Evolutionary conservation across 1,140 invertebrate genomes (phyloP).

Genomic region (Heterodera schachtii): DNA sequence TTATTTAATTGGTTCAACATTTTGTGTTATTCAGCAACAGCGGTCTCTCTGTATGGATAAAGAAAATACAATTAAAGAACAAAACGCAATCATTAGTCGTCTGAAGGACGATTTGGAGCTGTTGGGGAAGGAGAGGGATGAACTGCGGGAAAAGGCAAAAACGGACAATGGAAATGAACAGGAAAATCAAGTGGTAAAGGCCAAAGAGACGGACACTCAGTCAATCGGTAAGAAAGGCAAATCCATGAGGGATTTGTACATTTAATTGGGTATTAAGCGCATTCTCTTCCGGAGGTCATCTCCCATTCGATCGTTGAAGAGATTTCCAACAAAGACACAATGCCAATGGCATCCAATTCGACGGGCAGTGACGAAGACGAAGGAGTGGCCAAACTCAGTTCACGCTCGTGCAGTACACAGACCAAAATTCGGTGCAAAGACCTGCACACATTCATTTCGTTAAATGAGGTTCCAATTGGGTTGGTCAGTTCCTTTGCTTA

Average conservation of each 20-base stretch:
- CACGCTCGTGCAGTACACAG: neutral
- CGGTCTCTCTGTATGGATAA: too few relatives aligned
- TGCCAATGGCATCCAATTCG: neutral
- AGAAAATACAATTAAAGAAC: constrained; percentile 16
- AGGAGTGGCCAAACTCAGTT: constrained; percentile 7
- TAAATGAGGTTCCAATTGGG: constrained; percentile 8
- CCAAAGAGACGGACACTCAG: too few relatives aligned
- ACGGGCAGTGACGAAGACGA: constrained; percentile 1
- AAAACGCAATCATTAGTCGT: neutral
- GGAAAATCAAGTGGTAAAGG: constrained; percentile 1
- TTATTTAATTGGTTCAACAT: too few relatives aligned
- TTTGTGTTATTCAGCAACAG: too few relatives aligned
- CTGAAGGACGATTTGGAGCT: constrained; percentile 8
- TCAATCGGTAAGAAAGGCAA: too few relatives aligned
- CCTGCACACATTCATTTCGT: constrained; percentile 9
- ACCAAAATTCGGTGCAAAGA: constrained; percentile 18
- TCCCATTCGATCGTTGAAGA: neutral
- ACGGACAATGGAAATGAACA: neutral
- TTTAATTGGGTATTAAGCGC: too few relatives aligned
- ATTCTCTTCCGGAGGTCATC: neutral
- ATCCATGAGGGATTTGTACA: too few relatives aligned
- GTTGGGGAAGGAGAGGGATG: neutral
- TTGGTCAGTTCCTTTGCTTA: neutral
- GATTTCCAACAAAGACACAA: neutral
- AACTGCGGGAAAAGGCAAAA: constrained; percentile 12